These are phyloP conservation scores for Scartelaos histophorus DNA, from an alignment of 2,113 vertebrate genomes.

Conservation along the genomic window DNA sequence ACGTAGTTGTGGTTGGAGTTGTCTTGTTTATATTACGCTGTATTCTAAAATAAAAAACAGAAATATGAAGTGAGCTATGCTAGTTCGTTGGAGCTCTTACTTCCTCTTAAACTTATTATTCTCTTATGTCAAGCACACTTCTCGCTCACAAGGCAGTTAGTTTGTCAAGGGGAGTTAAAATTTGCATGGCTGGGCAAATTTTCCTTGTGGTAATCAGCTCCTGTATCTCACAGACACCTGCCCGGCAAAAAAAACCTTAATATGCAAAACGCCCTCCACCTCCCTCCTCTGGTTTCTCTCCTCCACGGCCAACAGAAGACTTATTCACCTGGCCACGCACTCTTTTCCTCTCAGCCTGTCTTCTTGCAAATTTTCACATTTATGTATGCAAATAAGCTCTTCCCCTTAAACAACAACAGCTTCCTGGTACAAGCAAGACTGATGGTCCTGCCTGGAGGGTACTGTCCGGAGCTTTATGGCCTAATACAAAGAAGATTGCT, in stretches of 20 bases:
- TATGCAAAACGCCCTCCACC: conserved; percentile 75
- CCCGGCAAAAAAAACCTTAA: conserved; percentile 73
- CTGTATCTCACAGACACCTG: conserved; percentile 80
- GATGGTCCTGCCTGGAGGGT: conserved; percentile 55
- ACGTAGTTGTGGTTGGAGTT: not conserved
- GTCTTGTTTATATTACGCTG: not conserved
- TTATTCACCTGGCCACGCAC: conserved; percentile 73
- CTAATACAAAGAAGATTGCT: conserved; percentile 24
- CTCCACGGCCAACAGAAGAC: conserved; percentile 78
- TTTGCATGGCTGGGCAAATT: conserved; percentile 81
- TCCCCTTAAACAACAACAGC: conserved; percentile 67
- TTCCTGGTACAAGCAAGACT: conserved; percentile 68
- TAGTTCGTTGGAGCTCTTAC: not conserved
- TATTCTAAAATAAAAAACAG: not conserved
- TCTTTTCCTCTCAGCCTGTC: conserved; percentile 66
- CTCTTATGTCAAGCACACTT: conserved; percentile 51
- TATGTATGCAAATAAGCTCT: conserved; percentile 78
- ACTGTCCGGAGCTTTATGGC: conserved; percentile 19
- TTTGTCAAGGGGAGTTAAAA: conserved; percentile 72
- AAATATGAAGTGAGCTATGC: not conserved
- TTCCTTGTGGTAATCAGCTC: conserved; percentile 79
- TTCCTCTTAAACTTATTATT: conserved; percentile 6
- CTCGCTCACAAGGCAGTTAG: conserved; percentile 73
- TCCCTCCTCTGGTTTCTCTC: conserved; percentile 17
- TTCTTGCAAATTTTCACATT: conserved; percentile 80